Conservation (phyloP, 2,888 invertebrate genomes). For the Eristalis tenax region DNA sequence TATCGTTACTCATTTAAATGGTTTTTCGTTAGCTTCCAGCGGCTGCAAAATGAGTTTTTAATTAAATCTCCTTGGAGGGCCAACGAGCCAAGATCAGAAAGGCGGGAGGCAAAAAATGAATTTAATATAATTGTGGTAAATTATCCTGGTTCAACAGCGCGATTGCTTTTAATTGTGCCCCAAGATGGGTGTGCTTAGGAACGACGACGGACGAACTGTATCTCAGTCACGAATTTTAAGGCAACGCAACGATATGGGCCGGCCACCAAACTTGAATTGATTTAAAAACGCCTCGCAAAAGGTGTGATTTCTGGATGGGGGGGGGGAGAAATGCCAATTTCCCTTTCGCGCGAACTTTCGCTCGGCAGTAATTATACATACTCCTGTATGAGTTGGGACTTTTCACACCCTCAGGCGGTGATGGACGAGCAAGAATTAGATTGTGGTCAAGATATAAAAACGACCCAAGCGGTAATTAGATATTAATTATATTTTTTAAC, state of each 20-base stretch:
- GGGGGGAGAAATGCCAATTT: constrained; percentile 50
- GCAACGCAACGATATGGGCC: background rate
- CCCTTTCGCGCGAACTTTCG: constrained; percentile 42
- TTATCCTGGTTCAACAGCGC: constrained; percentile 73
- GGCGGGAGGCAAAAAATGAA: constrained; percentile 31
- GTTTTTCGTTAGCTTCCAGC: constrained; percentile 68
- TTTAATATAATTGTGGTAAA: constrained; percentile 76
- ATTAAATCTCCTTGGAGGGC: constrained; percentile 75
- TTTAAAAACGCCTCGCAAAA: constrained; percentile 29
- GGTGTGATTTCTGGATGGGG: background rate
- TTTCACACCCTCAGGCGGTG: constrained; percentile 17
- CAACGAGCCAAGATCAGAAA: constrained; percentile 40
- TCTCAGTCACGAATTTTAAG: background rate
- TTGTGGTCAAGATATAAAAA: constrained; percentile 33
- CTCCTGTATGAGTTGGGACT: background rate
- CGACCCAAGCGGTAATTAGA: constrained; percentile 42
- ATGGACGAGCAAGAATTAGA: constrained; percentile 33
- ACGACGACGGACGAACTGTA: background rate
- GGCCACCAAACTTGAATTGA: background rate
- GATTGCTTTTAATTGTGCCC: constrained; percentile 64
- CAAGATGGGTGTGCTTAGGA: constrained; percentile 45
- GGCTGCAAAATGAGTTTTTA: constrained; percentile 76
- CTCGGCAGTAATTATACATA: constrained; percentile 38
- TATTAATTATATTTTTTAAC: constrained; percentile 51
- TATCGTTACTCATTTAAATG: constrained; percentile 70